Evolutionary conservation across 2,888 invertebrate species (phyloP).

Genomic region (Agrochola lota): DNA sequence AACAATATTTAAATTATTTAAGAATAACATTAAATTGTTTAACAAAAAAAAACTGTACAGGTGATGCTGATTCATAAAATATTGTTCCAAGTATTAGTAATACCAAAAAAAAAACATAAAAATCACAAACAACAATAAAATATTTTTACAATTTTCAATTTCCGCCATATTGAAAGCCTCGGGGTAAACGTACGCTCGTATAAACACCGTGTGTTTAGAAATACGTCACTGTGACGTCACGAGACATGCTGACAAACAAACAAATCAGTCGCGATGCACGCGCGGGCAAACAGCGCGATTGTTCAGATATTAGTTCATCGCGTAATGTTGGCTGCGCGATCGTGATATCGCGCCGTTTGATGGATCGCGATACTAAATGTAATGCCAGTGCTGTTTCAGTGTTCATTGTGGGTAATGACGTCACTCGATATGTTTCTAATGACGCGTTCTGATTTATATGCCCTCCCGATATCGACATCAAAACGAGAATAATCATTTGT

Average conservation of each 20-base stretch:
- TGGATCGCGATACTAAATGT: constrained; percentile 79
- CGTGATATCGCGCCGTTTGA: constrained; percentile 83
- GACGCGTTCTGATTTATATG: constrained; percentile 31
- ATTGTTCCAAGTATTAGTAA: not conserved
- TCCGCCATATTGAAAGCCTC: constrained; percentile 56
- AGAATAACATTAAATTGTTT: not conserved
- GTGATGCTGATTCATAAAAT: not conserved
- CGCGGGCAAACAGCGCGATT: constrained; percentile 80
- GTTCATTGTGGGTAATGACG: constrained; percentile 46
- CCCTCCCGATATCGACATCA: not conserved
- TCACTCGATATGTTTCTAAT: constrained; percentile 48
- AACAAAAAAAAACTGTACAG: not conserved
- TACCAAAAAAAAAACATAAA: not conserved
- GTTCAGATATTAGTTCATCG: constrained; percentile 84
- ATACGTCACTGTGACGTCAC: constrained; percentile 70
- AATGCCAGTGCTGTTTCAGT: constrained; percentile 67
- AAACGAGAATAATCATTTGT: not conserved
- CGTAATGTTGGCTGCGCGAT: constrained; percentile 80
- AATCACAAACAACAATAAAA: not conserved
- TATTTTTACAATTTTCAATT: constrained; percentile 52
- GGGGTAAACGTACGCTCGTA: constrained; percentile 62
- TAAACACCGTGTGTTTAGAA: constrained; percentile 74
- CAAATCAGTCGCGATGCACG: constrained; percentile 71
- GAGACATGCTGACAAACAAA: constrained; percentile 73
- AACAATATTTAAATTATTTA: not conserved